Conservation (phyloP, 2,113 vertebrate genomes). For the Scomber scombrus region DNA sequence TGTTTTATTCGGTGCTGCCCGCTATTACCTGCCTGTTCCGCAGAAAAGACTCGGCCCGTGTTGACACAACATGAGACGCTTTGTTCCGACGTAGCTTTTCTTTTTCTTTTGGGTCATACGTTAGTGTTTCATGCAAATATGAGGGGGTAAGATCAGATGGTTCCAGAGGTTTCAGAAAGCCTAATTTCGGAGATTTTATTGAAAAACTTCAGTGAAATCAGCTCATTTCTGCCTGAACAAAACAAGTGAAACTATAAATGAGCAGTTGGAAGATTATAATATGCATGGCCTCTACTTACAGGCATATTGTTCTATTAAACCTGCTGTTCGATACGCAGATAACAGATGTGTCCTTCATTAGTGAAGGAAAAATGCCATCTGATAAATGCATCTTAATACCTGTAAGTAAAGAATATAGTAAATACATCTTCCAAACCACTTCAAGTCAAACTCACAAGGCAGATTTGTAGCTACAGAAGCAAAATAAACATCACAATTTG, state of each 20-base stretch:
- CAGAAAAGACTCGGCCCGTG: slow-evolving; percentile 21
- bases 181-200: not conserved
- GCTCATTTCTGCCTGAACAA: slow-evolving; percentile 10
- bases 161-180: not conserved
- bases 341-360: not conserved
- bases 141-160: not conserved
- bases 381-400: too few species aligned
- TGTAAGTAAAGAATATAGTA: too few species aligned
- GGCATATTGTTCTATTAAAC: not conserved
- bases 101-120: not conserved
- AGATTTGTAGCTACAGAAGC: not conserved
- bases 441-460: too few species aligned
- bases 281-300: not conserved
- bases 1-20: slow-evolving; percentile 39
- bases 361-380: too few species aligned
- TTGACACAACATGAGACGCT: slow-evolving; percentile 37
- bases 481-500: not conserved
- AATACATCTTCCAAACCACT: too few species aligned
- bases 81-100: slow-evolving; percentile 1
- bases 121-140: slow-evolving; percentile 7
- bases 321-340: not conserved
- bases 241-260: not conserved
- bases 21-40: slow-evolving; percentile 22
- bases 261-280: not conserved
- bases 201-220: not conserved